Evolutionary conservation across 2,888 invertebrate species (phyloP), one percentile per base, ranked within the genome.

Genomic region (Nycteola revayana): DNA sequence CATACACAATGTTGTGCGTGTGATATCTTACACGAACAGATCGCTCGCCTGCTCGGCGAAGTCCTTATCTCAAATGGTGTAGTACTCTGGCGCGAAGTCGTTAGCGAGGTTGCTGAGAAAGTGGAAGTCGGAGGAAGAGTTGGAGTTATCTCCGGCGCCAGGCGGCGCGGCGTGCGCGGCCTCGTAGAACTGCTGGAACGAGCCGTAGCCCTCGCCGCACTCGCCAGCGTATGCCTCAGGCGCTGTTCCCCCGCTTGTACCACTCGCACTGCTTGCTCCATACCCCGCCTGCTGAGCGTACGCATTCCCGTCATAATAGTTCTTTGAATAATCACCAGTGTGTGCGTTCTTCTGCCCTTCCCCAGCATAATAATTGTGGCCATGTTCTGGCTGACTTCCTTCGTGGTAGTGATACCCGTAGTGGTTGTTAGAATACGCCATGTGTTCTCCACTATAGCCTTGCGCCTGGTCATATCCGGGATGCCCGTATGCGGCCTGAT

Each of bases 61-160:
- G 64, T 89, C 89, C 87, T 89, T 89, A 72, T 89, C 89, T 89
- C 89, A 90, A 82, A 90, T 90, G 74, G 89, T 89, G 78, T 97
- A 97, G 78, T 97, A 97, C 79, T 97, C 97, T 5, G 96, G 96
- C 9, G 95, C 95, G 76, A 96, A 97, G 76, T 97, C 97, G 76
- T 96, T 97, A 48, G 96, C 96, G 68, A 97, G 90, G 76, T 95
- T 97, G 83, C 96, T 96, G 47, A 97, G 91, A 77, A 97, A 97
- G 80, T 97, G 97, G 83, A 97, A 97, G 81, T 97, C 97, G 17
- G 96, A 96, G n/a, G 96, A 96, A 73, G 95, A 95, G 75, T 96
- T 96, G 60, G 95, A 95, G 81, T 95, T 95, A 63, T 96, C 95
- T 28, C 94, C 92, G 10, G 91, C 65, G 21, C 31, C 29, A 25